Base-by-base conservation (phyloP, 2,797 vertebrate genomes). In the Nyctibius grandis region DNA sequence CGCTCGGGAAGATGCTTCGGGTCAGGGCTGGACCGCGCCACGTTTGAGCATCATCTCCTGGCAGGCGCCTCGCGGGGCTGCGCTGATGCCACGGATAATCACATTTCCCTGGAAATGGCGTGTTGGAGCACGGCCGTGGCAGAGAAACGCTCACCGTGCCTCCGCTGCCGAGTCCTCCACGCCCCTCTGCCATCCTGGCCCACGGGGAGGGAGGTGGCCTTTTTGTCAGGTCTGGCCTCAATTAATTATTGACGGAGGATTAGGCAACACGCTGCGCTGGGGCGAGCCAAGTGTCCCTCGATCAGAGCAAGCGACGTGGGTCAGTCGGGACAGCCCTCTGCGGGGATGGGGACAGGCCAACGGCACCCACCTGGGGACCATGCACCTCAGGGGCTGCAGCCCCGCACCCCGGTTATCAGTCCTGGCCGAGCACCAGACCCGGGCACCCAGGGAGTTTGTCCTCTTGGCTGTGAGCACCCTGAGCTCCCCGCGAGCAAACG, bases 231-330 rank as follows among this genome's bases (percentile, higher is more conserved):
- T 61, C 68, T 64, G 1, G 40, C 40, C 74, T 73, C 2, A 2
- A 18, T 93, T 95, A 96, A 96, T 91, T 44, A 94, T 96, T 92
- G 74, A 95, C 88, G 21, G 23, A 25, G 47, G 12, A 33, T 95
- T 53, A 57, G 56, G 79, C 73, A 94, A 96, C 2, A 2, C 0
- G 6, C 42, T 53, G 16, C 9, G 15, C 38, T 29, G 26, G 79
- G 50, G 87, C 14, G 85, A 92, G 91, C 84, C 94, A 93, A 91
- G 44, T 67, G 83, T 67, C 80, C 92, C 89, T 91, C 60, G 72
- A 40, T 44, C 91, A 8, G 23, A 56, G 67, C 57, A 20, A 47
- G 70, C 1, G 11, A 38, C 3, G 3, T 14, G 53, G 54, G 25
- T 38, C 72, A 2, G 40, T 36, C 2, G 22, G 78, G 34, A 47